Conservation (phyloP, 2,888 invertebrate species). For the Volucella zonaria region DNA sequence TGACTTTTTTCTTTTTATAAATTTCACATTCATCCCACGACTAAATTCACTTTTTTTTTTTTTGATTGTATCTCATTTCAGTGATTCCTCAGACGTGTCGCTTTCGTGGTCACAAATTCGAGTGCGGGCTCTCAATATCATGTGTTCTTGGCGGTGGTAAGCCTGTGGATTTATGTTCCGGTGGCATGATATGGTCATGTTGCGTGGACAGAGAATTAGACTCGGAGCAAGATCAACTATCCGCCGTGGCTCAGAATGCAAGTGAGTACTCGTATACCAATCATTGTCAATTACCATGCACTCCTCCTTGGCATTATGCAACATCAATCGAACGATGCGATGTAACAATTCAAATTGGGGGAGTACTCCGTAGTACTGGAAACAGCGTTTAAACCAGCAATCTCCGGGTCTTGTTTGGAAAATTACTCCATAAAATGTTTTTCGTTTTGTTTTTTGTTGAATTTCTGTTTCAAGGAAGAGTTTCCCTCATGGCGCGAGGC, state of each 20-base stretch:
- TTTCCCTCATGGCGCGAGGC: constrained; percentile 36
- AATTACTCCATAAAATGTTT: constrained; percentile 50
- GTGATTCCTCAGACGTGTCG: constrained; percentile 95
- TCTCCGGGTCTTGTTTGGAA: constrained; percentile 38
- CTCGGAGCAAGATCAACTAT: constrained; percentile 84
- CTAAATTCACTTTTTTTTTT: constrained; percentile 27
- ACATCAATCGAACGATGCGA: constrained; percentile 77
- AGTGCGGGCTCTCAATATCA: constrained; percentile 94
- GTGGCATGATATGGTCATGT: constrained; percentile 97
- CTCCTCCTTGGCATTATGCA: constrained; percentile 76
- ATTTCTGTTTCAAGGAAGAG: constrained; percentile 56
- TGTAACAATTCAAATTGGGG: constrained; percentile 71
- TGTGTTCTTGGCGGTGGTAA: constrained; percentile 94
- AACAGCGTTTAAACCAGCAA: constrained; percentile 8
- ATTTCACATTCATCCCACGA: not conserved
- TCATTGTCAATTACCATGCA: constrained; percentile 58
- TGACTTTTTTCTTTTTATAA: not conserved
- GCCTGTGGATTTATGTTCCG: constrained; percentile 94
- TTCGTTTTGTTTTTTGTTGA: constrained; percentile 6
- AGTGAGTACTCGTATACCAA: constrained; percentile 86
- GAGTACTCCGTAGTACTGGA: not conserved
- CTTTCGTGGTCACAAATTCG: constrained; percentile 92
- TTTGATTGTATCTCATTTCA: constrained; percentile 83
- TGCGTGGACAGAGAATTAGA: constrained; percentile 91
- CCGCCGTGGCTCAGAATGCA: constrained; percentile 90